phyloP scores from a whole-genome alignment of 2,113 vertebrate genomes.

The Rostratula benghalensis region DNA sequence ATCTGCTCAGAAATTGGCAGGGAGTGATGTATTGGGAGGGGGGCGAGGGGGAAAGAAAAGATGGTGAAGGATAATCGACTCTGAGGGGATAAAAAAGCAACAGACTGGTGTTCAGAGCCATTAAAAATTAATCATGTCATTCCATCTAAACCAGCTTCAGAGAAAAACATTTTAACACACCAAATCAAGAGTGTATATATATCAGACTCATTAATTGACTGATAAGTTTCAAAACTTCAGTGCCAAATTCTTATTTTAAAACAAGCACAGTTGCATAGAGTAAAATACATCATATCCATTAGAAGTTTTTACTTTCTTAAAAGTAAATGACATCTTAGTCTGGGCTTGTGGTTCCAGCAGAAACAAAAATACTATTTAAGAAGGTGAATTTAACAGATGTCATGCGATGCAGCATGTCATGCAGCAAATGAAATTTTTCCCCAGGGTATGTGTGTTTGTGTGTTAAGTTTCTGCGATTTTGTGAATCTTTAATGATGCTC shows the following conservation, averaged over 20 bases:
- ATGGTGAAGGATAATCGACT: neutral
- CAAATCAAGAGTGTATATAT: neutral
- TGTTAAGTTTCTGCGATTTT: neutral
- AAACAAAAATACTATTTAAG: neutral
- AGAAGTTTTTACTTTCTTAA: neutral
- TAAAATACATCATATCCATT: neutral
- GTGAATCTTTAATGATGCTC: neutral
- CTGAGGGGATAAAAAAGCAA: neutral
- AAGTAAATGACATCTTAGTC: neutral
- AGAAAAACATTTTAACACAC: neutral
- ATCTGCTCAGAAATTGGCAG: neutral
- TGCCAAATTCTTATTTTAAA: slow-evolving; percentile 13
- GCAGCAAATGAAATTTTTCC: rapidly evolving
- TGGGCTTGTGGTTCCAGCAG: neutral
- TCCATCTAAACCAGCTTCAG: neutral
- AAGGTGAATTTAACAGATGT: slow-evolving; percentile 22
- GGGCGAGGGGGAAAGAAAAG: neutral
- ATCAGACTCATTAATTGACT: neutral
- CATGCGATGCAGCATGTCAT: neutral
- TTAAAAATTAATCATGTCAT: neutral
- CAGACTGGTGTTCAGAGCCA: neutral
- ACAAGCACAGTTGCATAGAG: neutral
- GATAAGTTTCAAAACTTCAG: neutral
- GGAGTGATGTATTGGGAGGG: neutral
- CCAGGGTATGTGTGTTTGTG: rapidly evolving